Base-by-base conservation (phyloP, 2,113 vertebrate species). In the Hippoglossus stenolepis region DNA sequence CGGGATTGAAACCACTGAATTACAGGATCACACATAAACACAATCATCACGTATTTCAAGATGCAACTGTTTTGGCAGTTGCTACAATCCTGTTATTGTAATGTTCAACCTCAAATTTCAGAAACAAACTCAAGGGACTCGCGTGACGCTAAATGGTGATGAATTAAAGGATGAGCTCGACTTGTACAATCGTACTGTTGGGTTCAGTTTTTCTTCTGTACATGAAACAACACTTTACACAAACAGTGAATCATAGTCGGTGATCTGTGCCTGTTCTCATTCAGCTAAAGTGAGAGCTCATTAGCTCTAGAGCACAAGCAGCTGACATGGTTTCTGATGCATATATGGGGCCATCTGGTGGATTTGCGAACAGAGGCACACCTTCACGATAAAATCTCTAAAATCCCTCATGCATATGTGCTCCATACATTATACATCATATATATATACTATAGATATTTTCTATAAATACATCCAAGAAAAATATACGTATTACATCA, bases 401-500 rank as follows among this genome's bases (percentile, higher is more conserved):
- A 49, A 70, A 28, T 65, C 3, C n/a, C 23, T 69, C 68, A 80
- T 73, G 70, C 59, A 68, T 54, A 72, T 74, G 58, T 82, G 65
- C 18, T 73, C 12, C 1, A 31, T 73, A 77, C 43, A 45, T 35
- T 59, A n/a, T 60, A 69, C 15, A 65, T 67, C 31, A 59, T 59
- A 57, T 65, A 82, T 69, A 53, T 14, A 57, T 28, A 54, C 56
- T 61, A 57, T 70, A 67, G 31, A 53, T 58, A 31, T 54, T n/a
- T 54, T 21, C 8, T 76, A 73, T 83, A 84, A 76, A 82, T 74
- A 86, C 43, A 75, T 77, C 6, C 38, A 61, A 72, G 23, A 80
- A 84, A 86, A 70, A 85, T 77, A 90, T 61, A 79, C 5, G 40
- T 58, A 71, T 64, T 57, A 70, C 45, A 73, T 67, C 18, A 63